phyloP scores from a whole-genome alignment of 2,888 invertebrate species.

The Rhopalosiphum nymphaeae region DNA sequence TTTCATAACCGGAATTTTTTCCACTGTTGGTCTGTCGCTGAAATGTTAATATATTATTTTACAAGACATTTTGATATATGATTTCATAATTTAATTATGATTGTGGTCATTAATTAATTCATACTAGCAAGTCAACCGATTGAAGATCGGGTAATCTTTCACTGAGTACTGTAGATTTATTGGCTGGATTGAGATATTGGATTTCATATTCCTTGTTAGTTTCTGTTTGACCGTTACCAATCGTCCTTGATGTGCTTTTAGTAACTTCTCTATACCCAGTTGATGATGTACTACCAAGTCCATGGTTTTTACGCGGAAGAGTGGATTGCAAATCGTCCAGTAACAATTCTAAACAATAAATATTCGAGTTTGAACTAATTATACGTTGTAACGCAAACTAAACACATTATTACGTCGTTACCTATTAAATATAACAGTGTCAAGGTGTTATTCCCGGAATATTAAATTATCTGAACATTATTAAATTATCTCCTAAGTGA shows the following conservation, averaged over 20 bases:
- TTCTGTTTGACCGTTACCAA: conserved; percentile 67
- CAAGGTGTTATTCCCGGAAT: conserved; percentile 26
- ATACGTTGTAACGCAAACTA: neutral
- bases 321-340: conserved; percentile 70
- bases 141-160: conserved; percentile 67
- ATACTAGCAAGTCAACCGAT: conserved; percentile 58
- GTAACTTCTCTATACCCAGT: conserved; percentile 69
- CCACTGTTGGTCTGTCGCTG: conserved; percentile 55
- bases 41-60: conserved; percentile 29
- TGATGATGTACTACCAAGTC: conserved; percentile 63
- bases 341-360: conserved; percentile 68
- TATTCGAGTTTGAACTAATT: conserved; percentile 40
- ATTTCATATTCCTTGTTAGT: conserved; percentile 69
- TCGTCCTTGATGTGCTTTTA: conserved; percentile 67
- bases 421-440: conserved; percentile 20
- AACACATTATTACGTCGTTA: too few relatives aligned
- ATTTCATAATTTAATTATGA: neutral
- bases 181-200: conserved; percentile 69
- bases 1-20: conserved; percentile 61
- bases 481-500: neutral
- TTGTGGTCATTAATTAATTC: neutral
- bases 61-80: neutral
- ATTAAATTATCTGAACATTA: neutral
- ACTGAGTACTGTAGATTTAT: conserved; percentile 69
- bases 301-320: conserved; percentile 67